phyloP scores from a whole-genome alignment of 2,797 vertebrate species.

The Sparidentex hasta region DNA sequence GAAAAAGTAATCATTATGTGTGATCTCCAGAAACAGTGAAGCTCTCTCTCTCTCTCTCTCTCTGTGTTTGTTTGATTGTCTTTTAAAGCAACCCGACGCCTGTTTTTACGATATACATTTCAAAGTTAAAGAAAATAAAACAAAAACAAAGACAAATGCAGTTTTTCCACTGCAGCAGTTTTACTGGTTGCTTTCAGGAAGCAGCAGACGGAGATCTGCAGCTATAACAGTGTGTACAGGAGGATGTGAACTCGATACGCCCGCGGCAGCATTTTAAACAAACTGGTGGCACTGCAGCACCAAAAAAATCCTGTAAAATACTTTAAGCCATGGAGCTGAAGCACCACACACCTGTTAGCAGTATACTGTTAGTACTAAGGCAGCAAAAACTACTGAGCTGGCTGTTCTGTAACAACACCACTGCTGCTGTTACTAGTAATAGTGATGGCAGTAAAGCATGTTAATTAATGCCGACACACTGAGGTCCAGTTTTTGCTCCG shows the following conservation, averaged over 20 bases:
- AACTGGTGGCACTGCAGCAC: not conserved
- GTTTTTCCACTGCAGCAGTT: not conserved
- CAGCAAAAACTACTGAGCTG: too few relatives aligned
- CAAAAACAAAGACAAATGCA: not conserved
- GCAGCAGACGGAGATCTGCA: not conserved
- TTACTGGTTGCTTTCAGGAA: not conserved
- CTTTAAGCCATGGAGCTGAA: not conserved
- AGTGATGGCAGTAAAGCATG: too few relatives aligned
- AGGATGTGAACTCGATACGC: constrained; percentile 22
- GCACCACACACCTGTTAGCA: too few relatives aligned
- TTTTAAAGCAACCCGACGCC: not conserved
- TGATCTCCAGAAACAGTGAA: not conserved
- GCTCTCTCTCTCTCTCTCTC: not conserved
- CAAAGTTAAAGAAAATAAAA: not conserved
- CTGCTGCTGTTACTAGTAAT: too few relatives aligned
- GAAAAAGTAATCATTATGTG: constrained; percentile 8
- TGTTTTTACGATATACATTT: not conserved
- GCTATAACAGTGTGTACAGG: constrained; percentile 3
- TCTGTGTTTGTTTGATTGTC: not conserved
- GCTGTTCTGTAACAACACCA: too few relatives aligned
- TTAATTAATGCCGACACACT: too few relatives aligned
- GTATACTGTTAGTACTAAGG: too few relatives aligned
- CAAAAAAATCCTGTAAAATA: not conserved
- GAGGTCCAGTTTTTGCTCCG: too few relatives aligned
- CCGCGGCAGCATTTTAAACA: constrained; percentile 21